Evolutionary conservation across 1,140 invertebrate genomes (phyloP).

Genomic region (Sitophilus oryzae): DNA sequence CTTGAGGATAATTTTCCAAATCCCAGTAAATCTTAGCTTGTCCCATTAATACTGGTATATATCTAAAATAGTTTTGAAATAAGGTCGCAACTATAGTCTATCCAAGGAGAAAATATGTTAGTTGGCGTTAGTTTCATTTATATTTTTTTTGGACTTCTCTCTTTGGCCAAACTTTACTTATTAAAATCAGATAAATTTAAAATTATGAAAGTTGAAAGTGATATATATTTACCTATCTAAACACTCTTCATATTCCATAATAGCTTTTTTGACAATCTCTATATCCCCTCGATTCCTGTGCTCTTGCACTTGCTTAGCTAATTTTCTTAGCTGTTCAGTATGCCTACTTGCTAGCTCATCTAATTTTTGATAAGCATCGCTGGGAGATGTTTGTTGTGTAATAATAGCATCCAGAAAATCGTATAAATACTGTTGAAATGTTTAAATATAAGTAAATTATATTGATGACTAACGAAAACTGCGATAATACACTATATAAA

Average conservation of each 20-base stretch:
- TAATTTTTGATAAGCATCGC: conserved; percentile 95
- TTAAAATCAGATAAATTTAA: too few relatives aligned
- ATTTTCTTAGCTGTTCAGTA: conserved; percentile 83
- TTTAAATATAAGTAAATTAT: too few relatives aligned
- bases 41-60: conserved; percentile 91
- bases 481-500: too few relatives aligned
- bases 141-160: too few relatives aligned
- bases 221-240: conserved; percentile 60
- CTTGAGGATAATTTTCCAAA: conserved; percentile 89
- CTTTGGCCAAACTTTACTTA: too few relatives aligned
- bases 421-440: conserved; percentile 70
- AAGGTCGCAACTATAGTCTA: too few relatives aligned
- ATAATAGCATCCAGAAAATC: conserved; percentile 92
- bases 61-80: conserved; percentile 52
- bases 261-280: conserved; percentile 79
- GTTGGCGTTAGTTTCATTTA: too few relatives aligned
- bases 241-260: conserved; percentile 90
- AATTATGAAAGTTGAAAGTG: too few relatives aligned
- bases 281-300: conserved; percentile 82
- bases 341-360: conserved; percentile 91
- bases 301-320: conserved; percentile 91
- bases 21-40: conserved; percentile 99
- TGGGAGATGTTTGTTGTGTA: conserved; percentile 93
- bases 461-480: too few relatives aligned
- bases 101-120: too few relatives aligned